phyloP scores from a whole-genome alignment of 2,113 vertebrate genomes.

The Anthoscopus minutus region DNA sequence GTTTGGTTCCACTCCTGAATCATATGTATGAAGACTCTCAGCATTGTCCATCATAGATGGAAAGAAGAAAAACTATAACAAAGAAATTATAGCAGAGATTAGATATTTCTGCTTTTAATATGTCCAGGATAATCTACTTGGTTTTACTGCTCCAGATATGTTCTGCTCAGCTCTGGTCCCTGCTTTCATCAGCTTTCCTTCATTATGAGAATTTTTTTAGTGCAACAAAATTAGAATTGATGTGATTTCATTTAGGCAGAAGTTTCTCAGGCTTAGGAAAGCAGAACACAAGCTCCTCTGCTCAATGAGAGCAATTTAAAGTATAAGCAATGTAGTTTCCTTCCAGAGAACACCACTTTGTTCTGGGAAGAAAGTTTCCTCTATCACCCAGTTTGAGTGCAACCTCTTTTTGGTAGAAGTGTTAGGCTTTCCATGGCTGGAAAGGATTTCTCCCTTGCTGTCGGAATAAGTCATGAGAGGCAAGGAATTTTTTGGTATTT shows the following conservation, averaged over 20 bases:
- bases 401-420: not conserved
- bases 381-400: not conserved
- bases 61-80: not conserved
- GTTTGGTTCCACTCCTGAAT: not conserved
- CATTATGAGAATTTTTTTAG: not conserved
- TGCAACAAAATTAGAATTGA: not conserved
- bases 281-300: rapidly evolving
- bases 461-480: not conserved
- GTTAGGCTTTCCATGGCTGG: not conserved
- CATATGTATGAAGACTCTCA: not conserved
- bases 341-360: not conserved
- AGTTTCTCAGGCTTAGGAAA: not conserved
- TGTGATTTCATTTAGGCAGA: not conserved
- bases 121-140: not conserved
- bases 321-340: not conserved
- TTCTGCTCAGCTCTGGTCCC: not conserved
- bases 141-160: not conserved
- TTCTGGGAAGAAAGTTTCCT: not conserved
- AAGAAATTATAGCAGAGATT: not conserved
- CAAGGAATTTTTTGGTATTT: not conserved
- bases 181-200: not conserved
- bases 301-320: not conserved
- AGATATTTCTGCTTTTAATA: not conserved
- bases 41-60: not conserved
- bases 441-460: not conserved